Base-by-base conservation (phyloP, 2,888 invertebrate genomes). In the Cartodere bifasciata region DNA sequence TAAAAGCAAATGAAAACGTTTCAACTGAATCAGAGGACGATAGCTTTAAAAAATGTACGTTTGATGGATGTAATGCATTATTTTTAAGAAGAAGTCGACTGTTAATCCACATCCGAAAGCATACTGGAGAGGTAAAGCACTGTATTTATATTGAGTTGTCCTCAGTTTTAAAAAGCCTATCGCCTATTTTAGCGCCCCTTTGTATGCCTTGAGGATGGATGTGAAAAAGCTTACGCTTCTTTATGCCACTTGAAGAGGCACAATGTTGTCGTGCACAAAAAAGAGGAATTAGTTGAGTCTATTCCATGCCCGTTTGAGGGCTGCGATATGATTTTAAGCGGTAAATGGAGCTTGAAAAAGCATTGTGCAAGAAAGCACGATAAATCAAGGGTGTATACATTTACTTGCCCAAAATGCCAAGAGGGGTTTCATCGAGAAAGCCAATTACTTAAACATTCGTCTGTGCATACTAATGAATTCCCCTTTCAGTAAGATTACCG, bases 201-300 rank as follows among this genome's bases (percentile, higher is more conserved):
- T 34, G 34, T 29, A 11, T 44, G 44, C 16, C 37, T 39, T 23
- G 35, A 26, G 16, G 28, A 30, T 4, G 30, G 34, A 20, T 44
- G 44, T 27, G 35, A 16, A 9, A 44, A 44, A 34, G 29, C 39
- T 5, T 44, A 43, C 20, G 29, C 41, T 3, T 41, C 41, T 24
- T 42, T 43, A 3, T 41, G 39, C 14, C 44, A 44, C 34, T 34
- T 44, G 14, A 36, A 31, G 9, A 29, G 44, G 26, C 44, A 44
- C 30, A 41, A 40, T 30, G 34, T 40, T 13, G 29, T 23, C 5
- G 24, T 22, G 10, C 43, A 43, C 25, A 13, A 13, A 22, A 25
- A 32, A 3, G 11, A 23, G 9, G 11, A 4, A n/a, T 25, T 36
- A n/a, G n/a, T n/a, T n/a, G n/a, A 37, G 16, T 15, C 28, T 7